Evolutionary conservation across 2,797 vertebrate species (phyloP).

Genomic region (Anas flavirostris): DNA sequence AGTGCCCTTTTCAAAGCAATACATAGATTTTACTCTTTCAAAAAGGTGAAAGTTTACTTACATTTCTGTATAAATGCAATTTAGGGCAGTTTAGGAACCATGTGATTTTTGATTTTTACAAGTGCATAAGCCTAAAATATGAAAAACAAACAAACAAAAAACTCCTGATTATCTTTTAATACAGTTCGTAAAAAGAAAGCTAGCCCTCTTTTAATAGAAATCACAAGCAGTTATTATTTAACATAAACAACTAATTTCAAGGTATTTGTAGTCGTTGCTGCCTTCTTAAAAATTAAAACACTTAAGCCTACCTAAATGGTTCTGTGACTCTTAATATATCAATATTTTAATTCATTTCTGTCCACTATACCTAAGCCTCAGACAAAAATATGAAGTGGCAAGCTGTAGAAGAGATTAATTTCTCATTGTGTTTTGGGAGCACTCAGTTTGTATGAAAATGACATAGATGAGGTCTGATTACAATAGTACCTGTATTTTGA

Average conservation of each 20-base stretch:
- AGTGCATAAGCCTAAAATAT: background rate
- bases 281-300: background rate
- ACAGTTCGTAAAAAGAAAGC: background rate
- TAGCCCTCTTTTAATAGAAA: background rate
- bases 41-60: constrained; percentile 51
- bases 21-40: constrained; percentile 37
- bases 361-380: background rate
- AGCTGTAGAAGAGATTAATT: background rate
- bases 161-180: background rate
- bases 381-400: background rate
- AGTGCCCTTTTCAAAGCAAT: constrained; percentile 63
- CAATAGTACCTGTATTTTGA: background rate
- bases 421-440: background rate
- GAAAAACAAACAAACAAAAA: background rate
- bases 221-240: background rate
- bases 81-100: constrained; percentile 28
- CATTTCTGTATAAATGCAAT: constrained; percentile 27
- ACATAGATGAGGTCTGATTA: background rate
- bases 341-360: background rate
- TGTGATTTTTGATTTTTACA: background rate
- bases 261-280: background rate
- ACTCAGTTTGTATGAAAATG: background rate
- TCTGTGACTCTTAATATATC: background rate
- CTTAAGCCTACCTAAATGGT: background rate
- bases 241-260: background rate